phyloP scores from a whole-genome alignment of 2,888 invertebrate genomes.

The Plusia festucae region DNA sequence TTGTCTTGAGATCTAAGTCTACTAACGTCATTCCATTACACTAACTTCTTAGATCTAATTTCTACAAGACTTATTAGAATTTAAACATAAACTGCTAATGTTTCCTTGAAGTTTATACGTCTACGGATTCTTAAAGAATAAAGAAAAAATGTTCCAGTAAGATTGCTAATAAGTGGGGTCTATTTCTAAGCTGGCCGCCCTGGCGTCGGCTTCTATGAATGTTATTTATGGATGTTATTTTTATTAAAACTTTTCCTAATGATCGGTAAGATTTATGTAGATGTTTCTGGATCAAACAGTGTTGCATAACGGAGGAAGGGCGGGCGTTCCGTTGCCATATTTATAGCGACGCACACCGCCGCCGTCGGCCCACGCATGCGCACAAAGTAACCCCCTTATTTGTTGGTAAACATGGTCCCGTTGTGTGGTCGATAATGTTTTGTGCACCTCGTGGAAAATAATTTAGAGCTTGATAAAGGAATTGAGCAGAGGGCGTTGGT shows the following conservation, averaged over 20 bases:
- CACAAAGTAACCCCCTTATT: conserved; percentile 58
- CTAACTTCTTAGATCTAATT: background rate
- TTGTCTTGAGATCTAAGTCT: background rate
- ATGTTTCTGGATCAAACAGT: conserved; percentile 77
- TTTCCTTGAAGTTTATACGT: conserved; percentile 33
- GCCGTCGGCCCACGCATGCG: conserved; percentile 70
- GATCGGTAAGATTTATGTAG: conserved; percentile 64
- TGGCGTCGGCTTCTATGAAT: conserved; percentile 33
- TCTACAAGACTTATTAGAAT: conserved; percentile 30
- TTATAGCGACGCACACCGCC: conserved; percentile 65
- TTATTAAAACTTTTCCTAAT: conserved; percentile 60
- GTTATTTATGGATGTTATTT: conserved; percentile 57
- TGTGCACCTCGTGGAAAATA: conserved; percentile 69
- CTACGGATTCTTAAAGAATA: conserved; percentile 17
- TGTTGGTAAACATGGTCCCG: conserved; percentile 73
- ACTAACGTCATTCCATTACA: background rate
- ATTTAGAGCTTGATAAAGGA: conserved; percentile 58
- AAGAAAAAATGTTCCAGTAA: conserved; percentile 42
- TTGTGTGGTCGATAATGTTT: conserved; percentile 76
- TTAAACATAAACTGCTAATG: conserved; percentile 22
- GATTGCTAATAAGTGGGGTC: conserved; percentile 38
- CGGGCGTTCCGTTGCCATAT: conserved; percentile 71
- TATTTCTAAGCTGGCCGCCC: conserved; percentile 56
- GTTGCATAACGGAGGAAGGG: conserved; percentile 80
- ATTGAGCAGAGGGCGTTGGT: conserved; percentile 56